These are phyloP conservation scores for Cyrtorhinus lividipennis DNA, from an alignment of 1,140 invertebrate species.

Conservation along the genomic window DNA sequence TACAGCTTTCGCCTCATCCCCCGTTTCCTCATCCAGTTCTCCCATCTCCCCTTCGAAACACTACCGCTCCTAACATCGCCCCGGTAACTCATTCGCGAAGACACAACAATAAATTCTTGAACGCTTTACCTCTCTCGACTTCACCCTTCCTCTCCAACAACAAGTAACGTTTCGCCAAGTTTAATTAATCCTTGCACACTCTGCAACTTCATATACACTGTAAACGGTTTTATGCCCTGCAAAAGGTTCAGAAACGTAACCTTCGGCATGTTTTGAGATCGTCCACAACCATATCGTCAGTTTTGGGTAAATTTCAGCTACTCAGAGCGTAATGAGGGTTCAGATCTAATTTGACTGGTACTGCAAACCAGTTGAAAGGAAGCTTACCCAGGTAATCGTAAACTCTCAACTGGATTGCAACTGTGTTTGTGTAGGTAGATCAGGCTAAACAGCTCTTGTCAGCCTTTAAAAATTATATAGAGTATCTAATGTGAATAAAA, in stretches of 20 bases:
- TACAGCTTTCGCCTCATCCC: not conserved
- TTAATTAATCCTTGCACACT: conserved; percentile 8
- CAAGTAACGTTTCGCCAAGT: conserved; percentile 4
- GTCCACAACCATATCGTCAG: too few relatives aligned
- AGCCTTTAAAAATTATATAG: too few relatives aligned
- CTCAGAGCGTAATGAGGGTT: too few relatives aligned
- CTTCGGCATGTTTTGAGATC: not conserved
- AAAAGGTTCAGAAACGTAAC: not conserved
- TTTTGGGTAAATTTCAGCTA: too few relatives aligned
- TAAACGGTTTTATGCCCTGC: not conserved
- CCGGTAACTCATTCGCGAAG: not conserved
- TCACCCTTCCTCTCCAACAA: not conserved
- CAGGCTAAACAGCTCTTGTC: too few relatives aligned
- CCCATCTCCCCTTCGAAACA: not conserved
- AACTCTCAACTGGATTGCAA: too few relatives aligned
- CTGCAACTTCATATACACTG: conserved; percentile 1
- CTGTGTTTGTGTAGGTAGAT: too few relatives aligned
- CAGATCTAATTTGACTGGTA: too few relatives aligned
- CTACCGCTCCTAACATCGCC: not conserved
- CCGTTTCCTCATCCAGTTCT: not conserved
- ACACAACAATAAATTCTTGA: conserved; percentile 9
- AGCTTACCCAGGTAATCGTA: too few relatives aligned
- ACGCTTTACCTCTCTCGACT: not conserved
- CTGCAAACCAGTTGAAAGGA: too few relatives aligned
- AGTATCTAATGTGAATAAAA: too few relatives aligned